Evolutionary conservation across 2,113 vertebrate genomes (phyloP).

Genomic region (Macrotis lagotis): DNA sequence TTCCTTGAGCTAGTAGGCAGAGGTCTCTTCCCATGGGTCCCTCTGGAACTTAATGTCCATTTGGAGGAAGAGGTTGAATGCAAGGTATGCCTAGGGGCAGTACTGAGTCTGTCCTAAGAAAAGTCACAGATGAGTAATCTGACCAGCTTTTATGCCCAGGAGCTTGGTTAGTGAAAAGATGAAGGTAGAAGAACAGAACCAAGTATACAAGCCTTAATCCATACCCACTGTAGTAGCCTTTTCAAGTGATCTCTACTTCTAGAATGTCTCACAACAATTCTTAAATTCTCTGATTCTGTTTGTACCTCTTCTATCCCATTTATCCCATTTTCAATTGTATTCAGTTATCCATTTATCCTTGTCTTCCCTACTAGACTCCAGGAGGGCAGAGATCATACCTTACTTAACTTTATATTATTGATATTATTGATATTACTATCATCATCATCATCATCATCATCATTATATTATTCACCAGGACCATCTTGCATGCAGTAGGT

Average conservation of each 20-base stretch:
- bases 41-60: neutral
- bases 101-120: constrained; percentile 27
- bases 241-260: neutral
- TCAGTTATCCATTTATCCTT: neutral
- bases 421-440: no score
- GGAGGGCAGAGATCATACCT: neutral
- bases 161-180: neutral
- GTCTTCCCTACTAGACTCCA: neutral
- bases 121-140: constrained; percentile 52
- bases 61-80: neutral
- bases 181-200: neutral
- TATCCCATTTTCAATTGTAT: neutral
- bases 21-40: neutral
- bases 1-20: neutral
- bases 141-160: constrained; percentile 65
- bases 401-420: neutral
- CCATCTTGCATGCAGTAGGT: neutral
- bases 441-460: no score
- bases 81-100: neutral
- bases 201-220: neutral
- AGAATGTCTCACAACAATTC: neutral
- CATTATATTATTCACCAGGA: no score
- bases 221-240: neutral
- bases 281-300: constrained; percentile 1
- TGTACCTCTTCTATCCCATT: neutral